Conservation (phyloP, 2,797 vertebrate species). For the Cebuella pygmaea region DNA sequence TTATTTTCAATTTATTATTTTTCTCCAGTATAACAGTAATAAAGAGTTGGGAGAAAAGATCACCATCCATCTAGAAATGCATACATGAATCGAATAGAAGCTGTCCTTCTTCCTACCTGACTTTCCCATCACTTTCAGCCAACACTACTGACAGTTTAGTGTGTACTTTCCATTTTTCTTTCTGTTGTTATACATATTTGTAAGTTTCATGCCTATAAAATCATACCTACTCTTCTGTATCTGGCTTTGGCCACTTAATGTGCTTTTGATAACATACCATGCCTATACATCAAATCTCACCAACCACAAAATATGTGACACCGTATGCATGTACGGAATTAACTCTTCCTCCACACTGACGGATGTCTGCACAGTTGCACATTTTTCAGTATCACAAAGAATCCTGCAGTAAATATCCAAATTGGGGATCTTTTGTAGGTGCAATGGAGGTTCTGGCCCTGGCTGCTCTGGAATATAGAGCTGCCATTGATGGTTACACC, state of each 20-base stretch:
- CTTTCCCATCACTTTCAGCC: background rate
- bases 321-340: background rate
- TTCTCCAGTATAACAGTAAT: conserved; percentile 22
- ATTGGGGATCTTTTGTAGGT: background rate
- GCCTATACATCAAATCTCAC: conserved; percentile 11
- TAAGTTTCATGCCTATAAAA: background rate
- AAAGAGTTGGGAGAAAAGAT: background rate
- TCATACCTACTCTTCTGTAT: background rate
- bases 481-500: background rate
- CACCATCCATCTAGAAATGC: background rate
- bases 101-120: background rate
- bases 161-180: background rate
- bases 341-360: background rate
- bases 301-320: background rate
- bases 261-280: background rate
- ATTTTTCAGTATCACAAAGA: background rate
- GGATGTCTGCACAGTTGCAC: background rate
- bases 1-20: conserved; percentile 20
- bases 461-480: background rate
- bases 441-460: too few species aligned
- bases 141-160: background rate
- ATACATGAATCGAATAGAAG: background rate
- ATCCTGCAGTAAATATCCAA: background rate
- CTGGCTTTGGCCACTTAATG: conserved; percentile 4
- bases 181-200: background rate